Evolutionary conservation across 1,140 invertebrate genomes (phyloP).

Genomic region (Ceratina japonica): DNA sequence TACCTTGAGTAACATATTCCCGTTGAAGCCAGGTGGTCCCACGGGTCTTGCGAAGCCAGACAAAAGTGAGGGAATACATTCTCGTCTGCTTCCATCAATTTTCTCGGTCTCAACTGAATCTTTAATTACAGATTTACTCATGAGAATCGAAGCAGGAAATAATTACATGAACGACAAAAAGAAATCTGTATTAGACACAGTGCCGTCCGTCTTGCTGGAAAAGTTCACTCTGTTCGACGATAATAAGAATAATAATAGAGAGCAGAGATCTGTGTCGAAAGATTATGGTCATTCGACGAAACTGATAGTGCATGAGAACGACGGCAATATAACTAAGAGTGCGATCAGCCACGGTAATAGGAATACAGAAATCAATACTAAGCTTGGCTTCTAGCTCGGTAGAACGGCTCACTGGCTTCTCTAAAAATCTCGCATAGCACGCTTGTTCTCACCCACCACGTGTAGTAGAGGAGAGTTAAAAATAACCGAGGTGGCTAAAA

Average conservation of each 20-base stretch:
- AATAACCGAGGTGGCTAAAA: conserved; percentile 74
- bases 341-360: conserved; percentile 63
- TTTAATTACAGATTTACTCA: conserved; percentile 43
- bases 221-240: conserved; percentile 58
- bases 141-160: conserved; percentile 48
- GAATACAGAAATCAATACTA: conserved; percentile 37
- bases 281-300: conserved; percentile 60
- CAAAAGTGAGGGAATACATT: conserved; percentile 62
- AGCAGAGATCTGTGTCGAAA: conserved; percentile 60
- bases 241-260: conserved; percentile 68
- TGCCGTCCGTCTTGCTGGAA: conserved; percentile 48
- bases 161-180: conserved; percentile 58
- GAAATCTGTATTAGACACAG: conserved; percentile 50
- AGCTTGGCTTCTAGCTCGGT: conserved; percentile 8
- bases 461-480: conserved; percentile 63
- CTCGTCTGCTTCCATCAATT: conserved; percentile 2
- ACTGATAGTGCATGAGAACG: conserved; percentile 58
- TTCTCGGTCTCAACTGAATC: neutral
- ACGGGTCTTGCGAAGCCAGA: conserved; percentile 61
- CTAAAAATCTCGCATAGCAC: conserved; percentile 24
- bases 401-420: conserved; percentile 1
- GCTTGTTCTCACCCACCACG: conserved; percentile 14
- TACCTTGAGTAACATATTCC: conserved; percentile 62
- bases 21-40: conserved; percentile 58
- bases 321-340: conserved; percentile 57